These are phyloP conservation scores for Chymomyza procnemis DNA, from an alignment of 2,888 invertebrate genomes.

Conservation along the genomic window DNA sequence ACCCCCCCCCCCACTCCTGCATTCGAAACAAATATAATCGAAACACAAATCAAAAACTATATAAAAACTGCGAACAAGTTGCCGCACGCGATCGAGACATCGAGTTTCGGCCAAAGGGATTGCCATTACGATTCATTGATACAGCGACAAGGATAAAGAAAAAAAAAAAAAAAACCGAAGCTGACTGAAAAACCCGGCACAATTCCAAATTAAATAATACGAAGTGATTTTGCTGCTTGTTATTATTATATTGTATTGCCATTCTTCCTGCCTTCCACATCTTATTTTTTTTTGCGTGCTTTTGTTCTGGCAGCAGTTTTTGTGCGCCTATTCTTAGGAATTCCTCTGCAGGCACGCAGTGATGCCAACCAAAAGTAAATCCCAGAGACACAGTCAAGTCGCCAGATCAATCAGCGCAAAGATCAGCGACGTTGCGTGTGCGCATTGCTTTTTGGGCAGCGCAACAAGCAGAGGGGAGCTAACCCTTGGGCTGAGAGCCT, in stretches of 20 bases:
- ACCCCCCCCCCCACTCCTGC: constrained; percentile 33
- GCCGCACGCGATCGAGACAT: constrained; percentile 68
- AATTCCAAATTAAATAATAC: constrained; percentile 71
- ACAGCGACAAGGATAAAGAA: constrained; percentile 33
- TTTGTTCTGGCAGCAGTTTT: constrained; percentile 40
- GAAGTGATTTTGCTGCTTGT: constrained; percentile 52
- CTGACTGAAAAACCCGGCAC: constrained; percentile 25
- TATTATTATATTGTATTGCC: constrained; percentile 65
- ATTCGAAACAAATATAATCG: constrained; percentile 9
- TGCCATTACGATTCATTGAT: constrained; percentile 66
- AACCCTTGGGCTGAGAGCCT: background rate
- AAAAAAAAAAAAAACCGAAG: constrained; percentile 11
- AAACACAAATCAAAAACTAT: constrained; percentile 8
- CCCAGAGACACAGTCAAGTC: constrained; percentile 31
- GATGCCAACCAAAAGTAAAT: constrained; percentile 35
- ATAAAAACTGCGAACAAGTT: constrained; percentile 59
- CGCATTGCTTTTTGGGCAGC: background rate
- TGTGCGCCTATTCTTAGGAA: constrained; percentile 61
- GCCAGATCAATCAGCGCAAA: constrained; percentile 67
- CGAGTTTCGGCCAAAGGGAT: constrained; percentile 54
- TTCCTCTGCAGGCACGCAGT: constrained; percentile 53
- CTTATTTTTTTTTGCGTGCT: constrained; percentile 51
- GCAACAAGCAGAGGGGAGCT: background rate
- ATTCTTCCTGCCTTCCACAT: constrained; percentile 46
- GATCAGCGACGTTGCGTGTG: background rate